These are phyloP conservation scores for Parnassius smintheus DNA, from an alignment of 2,888 invertebrate species.

Conservation along the genomic window DNA sequence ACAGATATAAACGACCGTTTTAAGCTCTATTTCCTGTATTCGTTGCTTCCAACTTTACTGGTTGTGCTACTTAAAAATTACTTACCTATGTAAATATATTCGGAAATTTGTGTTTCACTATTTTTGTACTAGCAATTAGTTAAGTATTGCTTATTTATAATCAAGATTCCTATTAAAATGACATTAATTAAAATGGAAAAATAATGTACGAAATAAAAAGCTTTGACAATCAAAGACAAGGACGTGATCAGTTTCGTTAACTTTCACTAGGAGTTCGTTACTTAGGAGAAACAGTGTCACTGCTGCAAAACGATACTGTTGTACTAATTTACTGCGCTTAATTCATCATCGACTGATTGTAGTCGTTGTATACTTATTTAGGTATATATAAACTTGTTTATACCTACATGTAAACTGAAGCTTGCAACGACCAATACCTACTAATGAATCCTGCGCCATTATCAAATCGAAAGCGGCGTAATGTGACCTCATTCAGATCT, in stretches of 20 bases:
- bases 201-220: background rate
- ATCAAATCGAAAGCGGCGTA: conserved; percentile 41
- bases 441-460: conserved; percentile 38
- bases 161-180: conserved; percentile 7
- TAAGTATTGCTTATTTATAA: conserved; percentile 13
- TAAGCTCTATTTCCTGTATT: conserved; percentile 39
- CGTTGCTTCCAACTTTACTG: conserved; percentile 19
- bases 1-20: conserved; percentile 29
- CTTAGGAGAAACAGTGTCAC: conserved; percentile 21
- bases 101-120: conserved; percentile 10
- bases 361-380: conserved; percentile 39
- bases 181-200: conserved; percentile 18
- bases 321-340: conserved; percentile 41
- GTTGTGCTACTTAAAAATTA: conserved; percentile 28
- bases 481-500: conserved; percentile 46
- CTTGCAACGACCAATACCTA: conserved; percentile 29
- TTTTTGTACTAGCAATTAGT: conserved; percentile 17
- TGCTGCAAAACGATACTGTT: conserved; percentile 18
- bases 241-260: conserved; percentile 14
- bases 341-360: conserved; percentile 44
- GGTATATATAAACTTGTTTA: conserved; percentile 31
- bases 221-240: background rate
- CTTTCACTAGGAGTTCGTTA: conserved; percentile 26
- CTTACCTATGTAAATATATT: conserved; percentile 23
- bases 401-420: conserved; percentile 26